Evolutionary conservation across 1,140 invertebrate genomes (phyloP), one percentile per base, ranked within the genome.

Genomic region (Eurosta solidaginis): DNA sequence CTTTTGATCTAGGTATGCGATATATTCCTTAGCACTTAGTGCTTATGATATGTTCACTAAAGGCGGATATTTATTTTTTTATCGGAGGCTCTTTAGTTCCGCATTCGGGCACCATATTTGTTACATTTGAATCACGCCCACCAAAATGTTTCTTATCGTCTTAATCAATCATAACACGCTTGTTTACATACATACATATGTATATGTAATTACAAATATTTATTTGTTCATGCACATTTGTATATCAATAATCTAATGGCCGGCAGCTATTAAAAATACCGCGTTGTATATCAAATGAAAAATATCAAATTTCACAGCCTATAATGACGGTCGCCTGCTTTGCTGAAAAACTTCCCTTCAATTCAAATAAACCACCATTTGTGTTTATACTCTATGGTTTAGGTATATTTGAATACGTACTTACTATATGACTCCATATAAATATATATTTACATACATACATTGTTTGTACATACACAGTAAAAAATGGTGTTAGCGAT

Each of bases 281-380:
- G 54, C 12, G 40, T 10, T 3, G 22, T 12, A 54, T 3, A 54
- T 25, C 17, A 17, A 10, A 2, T 40, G 59, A 68, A 68, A 68
- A 68, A 20, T 68, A 68, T 68, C 59, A 68, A 68, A 68, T 68
- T 68, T 68, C 59, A 40, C n/a, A 10, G 29, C 59, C 33, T 14
- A 42, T 68, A 68, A 68, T 68, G 59, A 68, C 59, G 59, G 59
- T 68, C 59, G 59, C 59, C 14, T 5, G 33, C 33, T 40, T 42
- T 2, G 5, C 7, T 6, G 20, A 7, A 25, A 6, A 10, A 22
- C 25, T 52, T 22, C 1, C 22, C 33, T 42, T 40, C 12, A 59
- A 52, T 22, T 20, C 9, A 17, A 2, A 40, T n/a, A 68, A 68
- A 68, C 33, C 59, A 68, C 59, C 59, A 42, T 68, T 68, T 68